These are phyloP conservation scores for Orthosia gracilis DNA, from an alignment of 2,888 invertebrate species.

Conservation along the genomic window DNA sequence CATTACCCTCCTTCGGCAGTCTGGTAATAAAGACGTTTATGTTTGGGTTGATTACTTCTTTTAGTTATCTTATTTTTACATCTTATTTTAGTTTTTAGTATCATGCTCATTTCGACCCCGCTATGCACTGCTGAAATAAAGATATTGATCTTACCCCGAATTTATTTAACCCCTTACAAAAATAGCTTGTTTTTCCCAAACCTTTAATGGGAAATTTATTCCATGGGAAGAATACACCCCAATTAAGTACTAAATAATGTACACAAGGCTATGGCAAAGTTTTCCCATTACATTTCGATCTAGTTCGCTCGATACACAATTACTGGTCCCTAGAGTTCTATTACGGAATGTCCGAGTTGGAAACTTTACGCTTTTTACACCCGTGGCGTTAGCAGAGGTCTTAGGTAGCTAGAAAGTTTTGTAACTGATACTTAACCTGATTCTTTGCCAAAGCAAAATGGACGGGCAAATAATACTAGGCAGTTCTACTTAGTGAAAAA, in stretches of 20 bases:
- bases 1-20: no score
- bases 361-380: constrained; percentile 30
- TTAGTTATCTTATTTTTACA: no score
- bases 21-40: no score
- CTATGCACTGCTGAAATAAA: no score
- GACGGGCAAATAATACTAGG: no score
- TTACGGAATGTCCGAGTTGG: constrained; percentile 10
- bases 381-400: not conserved
- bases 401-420: constrained; percentile 10
- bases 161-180: not conserved
- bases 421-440: not conserved
- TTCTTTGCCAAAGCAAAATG: no score
- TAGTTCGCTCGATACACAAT: constrained; percentile 44
- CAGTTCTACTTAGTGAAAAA: no score
- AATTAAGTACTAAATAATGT: constrained; percentile 39
- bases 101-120: no score
- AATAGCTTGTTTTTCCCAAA: not conserved
- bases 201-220: not conserved
- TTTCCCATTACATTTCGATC: constrained; percentile 44
- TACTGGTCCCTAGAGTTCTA: constrained; percentile 13
- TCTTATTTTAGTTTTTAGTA: no score
- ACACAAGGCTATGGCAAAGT: constrained; percentile 24
- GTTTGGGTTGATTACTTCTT: no score
- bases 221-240: constrained; percentile 6
- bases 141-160: no score